Percentiles rank a stretch among this genome's conserved stretches.
These are phyloP conservation scores for Engraulis encrasicolus DNA, from an alignment of 2,113 vertebrate species.

Conservation along the genomic window DNA sequence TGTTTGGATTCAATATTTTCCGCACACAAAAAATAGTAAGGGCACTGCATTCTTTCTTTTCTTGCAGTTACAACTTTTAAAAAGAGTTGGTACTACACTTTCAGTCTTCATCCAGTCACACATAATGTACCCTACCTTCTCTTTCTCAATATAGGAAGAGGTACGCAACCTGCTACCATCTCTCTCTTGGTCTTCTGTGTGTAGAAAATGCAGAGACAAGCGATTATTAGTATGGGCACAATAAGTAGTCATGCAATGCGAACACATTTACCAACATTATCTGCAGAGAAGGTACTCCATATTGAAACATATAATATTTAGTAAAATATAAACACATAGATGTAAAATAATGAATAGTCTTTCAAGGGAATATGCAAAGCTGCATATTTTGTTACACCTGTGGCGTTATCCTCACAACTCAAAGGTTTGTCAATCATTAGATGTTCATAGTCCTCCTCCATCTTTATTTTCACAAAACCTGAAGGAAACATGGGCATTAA, in stretches of 20 bases:
- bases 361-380: too few species aligned
- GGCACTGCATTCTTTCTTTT: too few species aligned
- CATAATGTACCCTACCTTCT: neutral
- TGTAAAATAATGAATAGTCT: too few species aligned
- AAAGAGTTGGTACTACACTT: neutral
- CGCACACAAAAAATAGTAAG: too few species aligned
- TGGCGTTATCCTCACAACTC: neutral
- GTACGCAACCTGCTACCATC: neutral
- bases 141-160: neutral
- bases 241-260: too few species aligned
- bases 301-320: neutral
- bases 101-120: too few species aligned
- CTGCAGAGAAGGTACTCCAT: too few species aligned
- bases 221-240: neutral
- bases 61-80: too few species aligned
- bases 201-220: neutral
- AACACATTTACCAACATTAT: neutral
- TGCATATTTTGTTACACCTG: neutral
- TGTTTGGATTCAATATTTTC: too few species aligned
- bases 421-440: constrained; percentile 25
- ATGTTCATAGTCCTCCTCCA: constrained; percentile 46
- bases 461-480: constrained; percentile 36
- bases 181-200: neutral
- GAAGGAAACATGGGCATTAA: neutral
- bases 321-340: neutral